Conservation (phyloP, 2,797 vertebrate genomes). For the Takifugu ocellatus region DNA sequence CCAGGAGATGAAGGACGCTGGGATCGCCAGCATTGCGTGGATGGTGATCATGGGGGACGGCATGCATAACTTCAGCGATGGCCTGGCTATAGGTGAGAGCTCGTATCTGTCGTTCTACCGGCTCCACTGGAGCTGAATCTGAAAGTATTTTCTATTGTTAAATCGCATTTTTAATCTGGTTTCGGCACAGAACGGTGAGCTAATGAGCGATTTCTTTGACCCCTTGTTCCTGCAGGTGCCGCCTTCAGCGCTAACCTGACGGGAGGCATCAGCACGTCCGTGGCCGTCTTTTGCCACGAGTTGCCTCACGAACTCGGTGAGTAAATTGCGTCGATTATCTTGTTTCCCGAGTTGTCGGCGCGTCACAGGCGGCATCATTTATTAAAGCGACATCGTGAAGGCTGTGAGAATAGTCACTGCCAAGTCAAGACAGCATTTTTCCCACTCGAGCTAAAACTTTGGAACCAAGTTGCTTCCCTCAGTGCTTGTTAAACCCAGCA, state of each 20-base stretch:
- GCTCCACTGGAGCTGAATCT: too few relatives aligned
- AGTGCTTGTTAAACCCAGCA: slow-evolving; percentile 15
- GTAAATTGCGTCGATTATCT: slow-evolving; percentile 11
- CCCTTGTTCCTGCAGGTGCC: slow-evolving; percentile 76
- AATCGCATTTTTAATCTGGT: too few relatives aligned
- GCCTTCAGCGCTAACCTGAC: slow-evolving; percentile 94
- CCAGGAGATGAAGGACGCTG: slow-evolving; percentile 94
- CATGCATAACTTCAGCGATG: slow-evolving; percentile 99
- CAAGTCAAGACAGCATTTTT: not conserved
- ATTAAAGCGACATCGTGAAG: slow-evolving; percentile 19
- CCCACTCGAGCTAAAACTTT: slow-evolving; percentile 18
- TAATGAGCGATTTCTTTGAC: not conserved
- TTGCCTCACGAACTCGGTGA: slow-evolving; percentile 97
- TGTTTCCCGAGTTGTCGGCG: not conserved
- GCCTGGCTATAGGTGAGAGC: slow-evolving; percentile 89
- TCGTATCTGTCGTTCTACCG: too few relatives aligned
- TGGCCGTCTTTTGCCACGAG: slow-evolving; percentile 98
- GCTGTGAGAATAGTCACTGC: not conserved
- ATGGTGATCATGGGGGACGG: slow-evolving; percentile 99
- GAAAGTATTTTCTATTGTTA: too few relatives aligned
- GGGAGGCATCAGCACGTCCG: slow-evolving; percentile 96
- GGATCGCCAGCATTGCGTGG: slow-evolving; percentile 97
- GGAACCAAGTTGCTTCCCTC: slow-evolving; percentile 6
- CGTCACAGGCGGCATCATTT: not conserved
- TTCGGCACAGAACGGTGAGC: too few relatives aligned